phyloP scores from a whole-genome alignment of 2,888 invertebrate species.

The Conus canariensis region DNA sequence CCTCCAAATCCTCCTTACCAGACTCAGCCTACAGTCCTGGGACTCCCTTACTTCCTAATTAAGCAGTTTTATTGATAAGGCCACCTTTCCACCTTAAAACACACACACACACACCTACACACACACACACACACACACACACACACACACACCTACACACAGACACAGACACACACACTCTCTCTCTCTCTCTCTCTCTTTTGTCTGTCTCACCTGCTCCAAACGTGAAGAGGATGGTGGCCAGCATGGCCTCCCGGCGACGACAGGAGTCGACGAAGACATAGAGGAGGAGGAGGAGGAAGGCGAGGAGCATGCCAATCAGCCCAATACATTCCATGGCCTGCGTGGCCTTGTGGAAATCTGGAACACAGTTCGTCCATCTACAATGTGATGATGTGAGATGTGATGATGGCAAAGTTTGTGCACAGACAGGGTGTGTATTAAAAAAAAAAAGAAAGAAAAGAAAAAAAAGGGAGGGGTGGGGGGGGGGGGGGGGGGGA shows the following conservation, averaged over 20 bases:
- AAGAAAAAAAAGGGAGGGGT: too few relatives aligned
- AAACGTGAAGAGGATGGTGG: conserved; percentile 61
- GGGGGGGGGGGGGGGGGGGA: too few relatives aligned
- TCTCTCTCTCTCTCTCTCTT: too few relatives aligned
- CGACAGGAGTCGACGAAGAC: conserved; percentile 64
- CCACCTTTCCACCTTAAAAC: background rate
- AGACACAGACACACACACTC: too few relatives aligned
- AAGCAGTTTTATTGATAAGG: too few relatives aligned
- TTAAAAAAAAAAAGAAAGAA: too few relatives aligned
- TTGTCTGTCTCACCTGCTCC: conserved; percentile 59
- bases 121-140: too few relatives aligned
- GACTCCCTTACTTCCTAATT: too few relatives aligned
- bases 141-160: too few relatives aligned
- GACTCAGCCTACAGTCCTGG: too few relatives aligned
- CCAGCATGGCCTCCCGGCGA: conserved; percentile 62
- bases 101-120: background rate
- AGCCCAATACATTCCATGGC: conserved; percentile 69
- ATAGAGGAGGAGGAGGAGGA: conserved; percentile 63
- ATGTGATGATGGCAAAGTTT: background rate
- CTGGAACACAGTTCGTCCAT: conserved; percentile 54
- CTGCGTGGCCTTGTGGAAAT: conserved; percentile 65
- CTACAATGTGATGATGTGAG: too few relatives aligned
- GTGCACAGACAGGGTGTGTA: background rate
- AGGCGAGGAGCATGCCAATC: conserved; percentile 58
- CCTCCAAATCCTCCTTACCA: too few relatives aligned